Base-by-base conservation (phyloP, 2,113 vertebrate species). In the human region DNA sequence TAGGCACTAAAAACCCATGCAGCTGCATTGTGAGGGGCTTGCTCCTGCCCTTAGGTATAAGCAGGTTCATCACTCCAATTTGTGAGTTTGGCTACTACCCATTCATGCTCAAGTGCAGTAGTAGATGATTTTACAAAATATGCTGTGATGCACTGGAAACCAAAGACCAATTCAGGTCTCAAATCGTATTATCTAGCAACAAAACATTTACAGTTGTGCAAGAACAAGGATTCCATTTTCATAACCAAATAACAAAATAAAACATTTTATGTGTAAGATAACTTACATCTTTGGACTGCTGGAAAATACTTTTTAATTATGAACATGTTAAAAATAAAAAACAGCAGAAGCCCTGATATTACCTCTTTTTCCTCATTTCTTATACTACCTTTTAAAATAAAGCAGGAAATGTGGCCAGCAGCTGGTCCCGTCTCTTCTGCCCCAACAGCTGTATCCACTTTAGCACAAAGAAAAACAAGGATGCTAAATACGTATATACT, bases 391-490 rank as follows among this genome's bases (percentile, higher is more conserved):
- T 99, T 99, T 99, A 99, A 99, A 99, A 99, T 99, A 99, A 99
- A 99, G 99, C 99, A 99, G 99, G 99, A 99, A 99, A 99, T 99
- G 99, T 99, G 99, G 99, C 98, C 99, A 99, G 99, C 99, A 99
- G 99, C 99, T 99, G 99, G 99, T 99, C 99, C 99, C 99, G 99
- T 99, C 99, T 99, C 99, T 99, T 99, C 99, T 98, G 99, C 99
- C 99, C 99, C 99, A 99, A 99, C 99, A 99, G 99, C 99, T 99
- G 99, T 99, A 99, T 99, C 99, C 99, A 99, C 99, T 99, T 99
- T 99, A 99, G 99, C 99, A 99, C 99, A 99, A 99, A 99, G 99
- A 99, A 99, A 99, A 99, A 99, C 99, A 99, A 99, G 99, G 99
- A 99, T 99, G 99, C 99, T 99, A 99, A 99, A 99, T 99, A 99